phyloP scores from a whole-genome alignment of 2,797 vertebrate species.

The Threskiornis aethiopicus region DNA sequence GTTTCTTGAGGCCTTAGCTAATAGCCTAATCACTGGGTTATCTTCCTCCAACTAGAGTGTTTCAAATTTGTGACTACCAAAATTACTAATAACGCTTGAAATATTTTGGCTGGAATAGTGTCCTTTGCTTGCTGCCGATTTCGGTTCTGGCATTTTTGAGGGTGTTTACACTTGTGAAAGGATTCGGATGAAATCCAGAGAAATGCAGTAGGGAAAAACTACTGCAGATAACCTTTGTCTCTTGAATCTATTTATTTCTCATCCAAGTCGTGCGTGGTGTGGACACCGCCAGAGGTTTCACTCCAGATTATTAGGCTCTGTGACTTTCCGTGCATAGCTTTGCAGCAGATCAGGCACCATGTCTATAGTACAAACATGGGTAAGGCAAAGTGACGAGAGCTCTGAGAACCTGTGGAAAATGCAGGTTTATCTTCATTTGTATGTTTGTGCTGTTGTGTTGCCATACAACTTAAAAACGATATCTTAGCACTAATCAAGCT shows the following conservation, averaged over 20 bases:
- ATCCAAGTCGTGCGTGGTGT: neutral
- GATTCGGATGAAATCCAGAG: neutral
- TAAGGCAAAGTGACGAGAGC: neutral
- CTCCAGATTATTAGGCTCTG: neutral
- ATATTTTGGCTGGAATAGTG: neutral
- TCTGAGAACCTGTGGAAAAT: neutral
- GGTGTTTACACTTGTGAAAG: neutral
- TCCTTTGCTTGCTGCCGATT: neutral
- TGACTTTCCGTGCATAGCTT: neutral
- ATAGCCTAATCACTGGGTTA: neutral
- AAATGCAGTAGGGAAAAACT: neutral
- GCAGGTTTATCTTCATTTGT: neutral
- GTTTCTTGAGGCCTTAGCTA: neutral
- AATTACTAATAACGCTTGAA: neutral
- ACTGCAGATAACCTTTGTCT: neutral
- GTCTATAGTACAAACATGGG: neutral
- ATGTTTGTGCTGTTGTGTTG: neutral
- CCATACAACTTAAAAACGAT: neutral
- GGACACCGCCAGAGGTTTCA: neutral
- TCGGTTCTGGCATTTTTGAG: neutral
- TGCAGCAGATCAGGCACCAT: neutral
- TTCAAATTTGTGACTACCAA: neutral
- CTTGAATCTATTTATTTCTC: neutral
- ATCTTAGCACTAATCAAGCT: neutral
- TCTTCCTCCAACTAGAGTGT: neutral